phyloP scores from a whole-genome alignment of 2,888 invertebrate species.

The Cyclophora punctaria region DNA sequence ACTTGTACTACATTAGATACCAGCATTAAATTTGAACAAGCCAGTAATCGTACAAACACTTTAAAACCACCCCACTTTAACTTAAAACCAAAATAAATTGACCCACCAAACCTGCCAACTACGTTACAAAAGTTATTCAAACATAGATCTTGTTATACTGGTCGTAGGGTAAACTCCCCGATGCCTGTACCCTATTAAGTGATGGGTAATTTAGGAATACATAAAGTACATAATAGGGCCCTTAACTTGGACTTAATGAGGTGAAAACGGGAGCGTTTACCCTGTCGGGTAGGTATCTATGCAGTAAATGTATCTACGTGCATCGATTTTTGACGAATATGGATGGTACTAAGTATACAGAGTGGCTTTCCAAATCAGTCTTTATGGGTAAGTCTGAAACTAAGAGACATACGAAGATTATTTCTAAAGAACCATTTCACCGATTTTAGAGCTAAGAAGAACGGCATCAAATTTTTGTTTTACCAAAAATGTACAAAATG shows the following conservation, averaged over 20 bases:
- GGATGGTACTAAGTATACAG: neutral
- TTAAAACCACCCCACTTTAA: constrained; percentile 58
- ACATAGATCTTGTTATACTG: constrained; percentile 35
- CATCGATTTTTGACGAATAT: constrained; percentile 26
- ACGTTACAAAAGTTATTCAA: constrained; percentile 1
- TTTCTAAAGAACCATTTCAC: no score
- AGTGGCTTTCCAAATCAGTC: no score
- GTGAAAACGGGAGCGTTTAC: constrained; percentile 67
- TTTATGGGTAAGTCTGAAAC: no score
- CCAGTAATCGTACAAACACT: constrained; percentile 68
- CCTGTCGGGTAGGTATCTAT: constrained; percentile 29
- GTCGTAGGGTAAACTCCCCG: constrained; percentile 52
- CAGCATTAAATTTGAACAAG: constrained; percentile 67
- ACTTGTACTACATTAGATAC: constrained; percentile 47
- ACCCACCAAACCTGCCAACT: constrained; percentile 21
- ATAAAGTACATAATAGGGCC: constrained; percentile 74
- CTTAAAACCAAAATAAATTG: constrained; percentile 37
- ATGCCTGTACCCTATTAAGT: constrained; percentile 64
- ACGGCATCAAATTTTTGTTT: no score
- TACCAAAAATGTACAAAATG: no score
- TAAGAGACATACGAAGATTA: no score
- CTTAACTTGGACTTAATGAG: constrained; percentile 70
- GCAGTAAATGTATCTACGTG: constrained; percentile 33
- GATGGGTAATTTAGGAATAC: constrained; percentile 75
- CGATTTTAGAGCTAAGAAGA: no score